A percentile compares a stretch with the other conserved stretches of the same genome.
These are phyloP conservation scores for Chlorodrepanis virens DNA, from an alignment of 2,113 vertebrate genomes.

Conservation along the genomic window DNA sequence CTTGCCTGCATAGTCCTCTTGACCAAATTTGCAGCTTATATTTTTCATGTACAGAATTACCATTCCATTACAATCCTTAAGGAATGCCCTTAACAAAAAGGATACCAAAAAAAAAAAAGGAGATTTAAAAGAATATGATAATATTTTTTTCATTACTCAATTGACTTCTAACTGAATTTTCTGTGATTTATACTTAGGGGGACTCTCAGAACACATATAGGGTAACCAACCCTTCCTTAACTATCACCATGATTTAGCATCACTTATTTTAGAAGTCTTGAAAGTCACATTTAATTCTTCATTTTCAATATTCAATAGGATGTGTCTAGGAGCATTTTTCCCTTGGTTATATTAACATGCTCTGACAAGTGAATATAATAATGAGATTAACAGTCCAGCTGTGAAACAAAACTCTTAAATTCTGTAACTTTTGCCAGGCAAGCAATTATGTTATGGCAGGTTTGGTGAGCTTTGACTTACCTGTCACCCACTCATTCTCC, in stretches of 20 bases:
- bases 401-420: background rate
- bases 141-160: background rate
- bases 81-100: background rate
- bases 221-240: background rate
- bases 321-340: background rate
- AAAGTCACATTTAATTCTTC: background rate
- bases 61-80: background rate
- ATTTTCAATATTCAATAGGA: background rate
- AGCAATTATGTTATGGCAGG: background rate
- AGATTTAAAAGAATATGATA: background rate
- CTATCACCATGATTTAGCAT: background rate
- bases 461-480: background rate
- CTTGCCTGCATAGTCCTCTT: background rate
- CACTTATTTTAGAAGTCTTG: background rate
- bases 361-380: background rate
- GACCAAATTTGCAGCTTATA: background rate
- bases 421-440: background rate
- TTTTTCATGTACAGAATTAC: background rate
- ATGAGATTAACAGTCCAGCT: background rate
- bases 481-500: background rate
- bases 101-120: background rate
- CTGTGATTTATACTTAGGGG: background rate
- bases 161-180: background rate
- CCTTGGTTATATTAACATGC: background rate
- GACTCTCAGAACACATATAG: background rate